Base-by-base conservation (phyloP, 2,888 invertebrate species). In the Stratiomys singularior region DNA sequence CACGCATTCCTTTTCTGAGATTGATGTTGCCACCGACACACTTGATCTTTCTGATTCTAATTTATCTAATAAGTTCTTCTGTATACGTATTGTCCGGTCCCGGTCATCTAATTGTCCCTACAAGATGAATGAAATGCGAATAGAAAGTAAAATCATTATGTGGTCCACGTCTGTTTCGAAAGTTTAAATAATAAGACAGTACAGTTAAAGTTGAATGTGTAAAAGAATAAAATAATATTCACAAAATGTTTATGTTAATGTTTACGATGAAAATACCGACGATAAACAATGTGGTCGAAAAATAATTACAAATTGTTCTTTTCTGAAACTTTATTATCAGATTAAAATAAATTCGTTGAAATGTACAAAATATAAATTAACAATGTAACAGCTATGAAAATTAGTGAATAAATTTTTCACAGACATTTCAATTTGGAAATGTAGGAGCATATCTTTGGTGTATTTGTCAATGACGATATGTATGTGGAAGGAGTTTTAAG, bases 21-120 rank as follows among this genome's bases (percentile, higher is more conserved):
- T 78, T 18, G 77, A 63, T 46, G 79, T 74, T 86, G 80, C 87
- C 85, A 82, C 89, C 87, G 84, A 89, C 88, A 85, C 81, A 87
- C 85, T 87, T 84, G 25, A 84, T 81, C 82, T 86, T 63, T 86
- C 86, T 66, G 84, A 83, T 83, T 87, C 86, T 78, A 87, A 88
- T 85, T 91, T 89, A 84, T 90, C 89, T 89, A 94, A 92, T 87
- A 93, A 91, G 84, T 92, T 91, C 88, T 95, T 94, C 85, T 96
- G 89, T 84, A 92, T 90, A 84, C 93, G 91, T 87, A 96, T 94
- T 84, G 93, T 91, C 81, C 93, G 91, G 86, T 96, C 95, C 84
- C 93, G 93, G 87, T 96, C 96, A 85, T 96, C 95, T 84, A 96
- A 88, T 89, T 96, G 95, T 83, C 95, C 90, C 90, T 93, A 86